Conservation (phyloP, 2,888 invertebrate species). For the Steinernema hermaphroditum region DNA sequence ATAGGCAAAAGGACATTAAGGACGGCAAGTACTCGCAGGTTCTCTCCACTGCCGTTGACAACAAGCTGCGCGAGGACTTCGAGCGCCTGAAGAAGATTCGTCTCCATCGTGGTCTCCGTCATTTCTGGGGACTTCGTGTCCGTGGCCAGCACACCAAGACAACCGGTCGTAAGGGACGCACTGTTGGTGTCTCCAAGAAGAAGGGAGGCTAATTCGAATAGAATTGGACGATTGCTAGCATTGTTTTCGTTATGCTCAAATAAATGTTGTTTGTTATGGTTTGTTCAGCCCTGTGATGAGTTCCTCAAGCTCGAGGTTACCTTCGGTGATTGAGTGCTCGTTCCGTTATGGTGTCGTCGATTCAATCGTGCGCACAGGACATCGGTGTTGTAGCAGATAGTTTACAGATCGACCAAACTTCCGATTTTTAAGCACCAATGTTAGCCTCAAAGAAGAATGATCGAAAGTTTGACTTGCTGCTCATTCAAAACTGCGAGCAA, state of each 20-base stretch:
- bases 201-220: conserved; percentile 73
- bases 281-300: no score
- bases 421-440: no score
- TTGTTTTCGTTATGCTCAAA: no score
- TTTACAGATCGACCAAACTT: no score
- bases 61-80: conserved; percentile 98
- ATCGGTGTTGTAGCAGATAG: no score
- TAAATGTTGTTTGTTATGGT: no score
- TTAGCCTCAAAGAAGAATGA: neutral
- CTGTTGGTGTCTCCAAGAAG: conserved; percentile 99
- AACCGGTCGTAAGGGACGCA: conserved; percentile 97
- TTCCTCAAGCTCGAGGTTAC: no score
- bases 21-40: conserved; percentile 94
- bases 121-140: conserved; percentile 98
- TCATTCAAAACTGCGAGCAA: neutral
- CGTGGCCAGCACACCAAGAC: conserved; percentile 99
- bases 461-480: neutral
- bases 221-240: neutral
- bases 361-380: no score
- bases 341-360: no score
- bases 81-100: conserved; percentile 99
- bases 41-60: conserved; percentile 84
- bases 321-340: no score
- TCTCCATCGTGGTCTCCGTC: conserved; percentile 96
- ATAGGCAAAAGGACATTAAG: conserved; percentile 98